phyloP scores from a whole-genome alignment of 1,140 invertebrate genomes.

The Marisa cornuarietis region DNA sequence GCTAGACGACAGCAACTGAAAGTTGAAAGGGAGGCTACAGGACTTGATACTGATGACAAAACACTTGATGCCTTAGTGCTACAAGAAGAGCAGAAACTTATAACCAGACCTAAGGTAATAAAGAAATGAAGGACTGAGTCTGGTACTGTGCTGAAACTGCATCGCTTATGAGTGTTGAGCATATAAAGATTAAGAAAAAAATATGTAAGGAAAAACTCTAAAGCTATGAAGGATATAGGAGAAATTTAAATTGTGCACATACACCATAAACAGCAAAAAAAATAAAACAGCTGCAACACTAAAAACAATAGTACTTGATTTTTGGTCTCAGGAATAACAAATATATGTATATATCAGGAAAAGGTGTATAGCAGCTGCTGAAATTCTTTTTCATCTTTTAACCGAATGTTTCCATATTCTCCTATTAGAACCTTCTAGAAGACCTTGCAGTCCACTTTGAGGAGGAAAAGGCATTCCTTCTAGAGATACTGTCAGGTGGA shows the following conservation, averaged over 20 bases:
- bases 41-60: conserved; percentile 49
- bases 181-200: too few relatives aligned
- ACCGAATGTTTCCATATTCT: neutral
- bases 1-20: conserved; percentile 38
- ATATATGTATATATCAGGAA: too few relatives aligned
- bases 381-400: too few relatives aligned
- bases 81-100: conserved; percentile 41
- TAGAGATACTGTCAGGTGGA: conserved; percentile 44
- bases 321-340: too few relatives aligned
- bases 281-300: too few relatives aligned
- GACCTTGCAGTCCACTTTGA: conserved; percentile 54
- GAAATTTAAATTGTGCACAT: too few relatives aligned
- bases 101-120: conserved; percentile 43
- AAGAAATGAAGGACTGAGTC: neutral
- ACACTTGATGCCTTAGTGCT: conserved; percentile 42
- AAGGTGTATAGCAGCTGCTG: too few relatives aligned
- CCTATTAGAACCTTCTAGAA: conserved; percentile 56
- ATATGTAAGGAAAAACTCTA: too few relatives aligned
- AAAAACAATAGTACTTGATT: too few relatives aligned
- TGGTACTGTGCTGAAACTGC: neutral
- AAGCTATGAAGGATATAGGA: too few relatives aligned
- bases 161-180: too few relatives aligned
- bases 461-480: conserved; percentile 52
- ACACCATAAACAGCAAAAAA: too few relatives aligned
- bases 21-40: conserved; percentile 49